Percentiles rank a stretch among this genome's conserved stretches.
These are phyloP conservation scores for Alcedo quadribrachys DNA, from an alignment of 2,797 vertebrate genomes.

Conservation along the genomic window DNA sequence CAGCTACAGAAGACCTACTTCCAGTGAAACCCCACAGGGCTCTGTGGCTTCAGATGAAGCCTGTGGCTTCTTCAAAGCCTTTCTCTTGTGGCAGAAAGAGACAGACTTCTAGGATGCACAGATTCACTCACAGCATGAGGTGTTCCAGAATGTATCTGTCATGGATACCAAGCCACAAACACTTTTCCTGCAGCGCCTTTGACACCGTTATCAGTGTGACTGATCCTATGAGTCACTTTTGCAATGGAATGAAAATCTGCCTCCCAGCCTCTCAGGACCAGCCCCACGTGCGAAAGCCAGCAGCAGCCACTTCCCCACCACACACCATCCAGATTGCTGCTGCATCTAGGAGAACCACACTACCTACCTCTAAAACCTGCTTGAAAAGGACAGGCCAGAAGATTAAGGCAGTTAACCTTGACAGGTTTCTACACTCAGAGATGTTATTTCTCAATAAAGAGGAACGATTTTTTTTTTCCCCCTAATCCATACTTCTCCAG, in stretches of 20 bases:
- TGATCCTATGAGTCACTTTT: neutral
- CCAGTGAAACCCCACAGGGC: neutral
- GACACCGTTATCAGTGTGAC: neutral
- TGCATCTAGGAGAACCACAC: neutral
- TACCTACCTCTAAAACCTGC: neutral
- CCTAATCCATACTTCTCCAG: neutral
- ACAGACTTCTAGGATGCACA: neutral
- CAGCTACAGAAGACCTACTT: neutral
- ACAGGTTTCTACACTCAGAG: neutral
- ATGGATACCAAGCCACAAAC: slow-evolving; percentile 46
- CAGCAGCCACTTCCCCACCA: neutral
- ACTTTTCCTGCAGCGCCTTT: neutral
- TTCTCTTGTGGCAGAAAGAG: neutral
- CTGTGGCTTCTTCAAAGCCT: neutral
- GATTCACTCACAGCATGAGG: neutral
- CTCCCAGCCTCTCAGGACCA: neutral
- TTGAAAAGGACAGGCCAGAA: neutral
- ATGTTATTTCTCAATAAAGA: neutral
- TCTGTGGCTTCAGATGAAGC: too few relatives aligned
- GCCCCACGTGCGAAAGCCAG: neutral
- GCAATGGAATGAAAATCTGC: neutral
- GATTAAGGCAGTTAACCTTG: neutral
- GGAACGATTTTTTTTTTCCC: neutral
- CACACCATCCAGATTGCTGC: neutral
- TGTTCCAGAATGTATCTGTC: neutral